A percentile compares a stretch with the other conserved stretches of the same genome.
phyloP scores from a whole-genome alignment of 2,888 invertebrate species.

The Trachelus troglodyta region DNA sequence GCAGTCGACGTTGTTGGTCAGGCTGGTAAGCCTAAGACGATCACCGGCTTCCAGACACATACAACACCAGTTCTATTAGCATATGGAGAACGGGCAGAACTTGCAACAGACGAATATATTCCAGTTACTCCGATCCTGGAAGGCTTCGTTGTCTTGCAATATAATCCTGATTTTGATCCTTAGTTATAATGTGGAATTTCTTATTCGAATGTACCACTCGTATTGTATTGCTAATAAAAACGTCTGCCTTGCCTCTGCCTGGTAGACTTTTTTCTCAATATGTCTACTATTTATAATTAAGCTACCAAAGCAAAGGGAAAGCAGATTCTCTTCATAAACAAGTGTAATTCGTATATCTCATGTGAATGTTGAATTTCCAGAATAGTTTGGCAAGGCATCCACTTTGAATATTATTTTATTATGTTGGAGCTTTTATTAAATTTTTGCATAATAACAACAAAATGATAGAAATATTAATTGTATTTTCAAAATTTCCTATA shows the following conservation, averaged over 20 bases:
- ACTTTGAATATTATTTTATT: neutral
- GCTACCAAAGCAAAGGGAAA: constrained; percentile 1
- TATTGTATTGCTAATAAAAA: constrained; percentile 1
- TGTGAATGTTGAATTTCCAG: neutral
- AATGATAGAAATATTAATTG: neutral
- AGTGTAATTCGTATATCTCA: neutral
- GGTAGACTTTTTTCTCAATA: neutral
- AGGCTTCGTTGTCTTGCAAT: constrained; percentile 97
- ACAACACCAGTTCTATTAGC: constrained; percentile 97
- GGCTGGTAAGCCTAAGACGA: constrained; percentile 99
- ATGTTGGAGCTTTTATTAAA: neutral
- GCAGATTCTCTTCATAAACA: neutral
- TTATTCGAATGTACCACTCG: neutral
- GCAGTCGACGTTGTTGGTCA: constrained; percentile 99
- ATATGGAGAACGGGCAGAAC: constrained; percentile 96
- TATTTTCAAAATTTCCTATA: no score
- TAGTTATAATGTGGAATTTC: constrained; percentile 41
- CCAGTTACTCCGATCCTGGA: constrained; percentile 97
- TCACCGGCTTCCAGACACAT: constrained; percentile 99
- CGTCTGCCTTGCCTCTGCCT: neutral
- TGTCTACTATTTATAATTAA: constrained; percentile 5
- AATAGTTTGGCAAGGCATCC: neutral
- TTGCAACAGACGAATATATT: constrained; percentile 97
- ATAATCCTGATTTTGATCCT: constrained; percentile 79
- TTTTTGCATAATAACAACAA: neutral